phyloP scores from a whole-genome alignment of 2,888 invertebrate species.

The Molorchus minor region DNA sequence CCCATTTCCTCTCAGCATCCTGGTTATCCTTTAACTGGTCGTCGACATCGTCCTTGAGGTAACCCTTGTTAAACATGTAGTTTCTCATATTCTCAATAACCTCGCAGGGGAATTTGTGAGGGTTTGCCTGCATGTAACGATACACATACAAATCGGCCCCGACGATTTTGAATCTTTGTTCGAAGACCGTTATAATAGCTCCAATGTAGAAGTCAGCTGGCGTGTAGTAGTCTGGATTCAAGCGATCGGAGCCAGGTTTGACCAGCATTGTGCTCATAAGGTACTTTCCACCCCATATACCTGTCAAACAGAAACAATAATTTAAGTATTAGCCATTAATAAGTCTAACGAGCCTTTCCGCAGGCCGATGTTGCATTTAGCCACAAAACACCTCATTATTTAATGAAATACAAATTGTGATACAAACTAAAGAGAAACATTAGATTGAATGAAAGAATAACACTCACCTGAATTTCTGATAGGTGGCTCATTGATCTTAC shows the following conservation, averaged over 20 bases:
- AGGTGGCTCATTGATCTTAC: conserved; percentile 78
- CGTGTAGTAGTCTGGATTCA: conserved; percentile 79
- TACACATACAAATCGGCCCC: conserved; percentile 71
- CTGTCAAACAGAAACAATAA: too few relatives aligned
- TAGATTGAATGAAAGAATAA: too few relatives aligned
- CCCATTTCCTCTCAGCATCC: conserved; percentile 53
- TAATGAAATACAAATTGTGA: too few relatives aligned
- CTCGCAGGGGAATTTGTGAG: conserved; percentile 75
- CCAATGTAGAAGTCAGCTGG: conserved; percentile 84
- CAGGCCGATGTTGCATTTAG: too few relatives aligned
- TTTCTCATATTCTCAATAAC: conserved; percentile 74
- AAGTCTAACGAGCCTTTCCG: too few relatives aligned
- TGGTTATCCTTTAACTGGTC: conserved; percentile 55
- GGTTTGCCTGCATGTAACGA: conserved; percentile 77
- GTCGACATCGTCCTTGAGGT: conserved; percentile 69
- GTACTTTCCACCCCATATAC: conserved; percentile 80
- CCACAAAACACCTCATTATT: too few relatives aligned
- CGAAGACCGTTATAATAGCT: conserved; percentile 75
- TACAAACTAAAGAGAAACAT: too few relatives aligned
- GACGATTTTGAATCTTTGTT: conserved; percentile 75
- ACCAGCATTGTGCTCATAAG: conserved; percentile 72
- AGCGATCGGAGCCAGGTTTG: conserved; percentile 74
- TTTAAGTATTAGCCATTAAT: too few relatives aligned
- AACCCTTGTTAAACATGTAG: conserved; percentile 73
- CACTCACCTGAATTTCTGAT: conserved; percentile 80